Base-by-base conservation (phyloP, 2,113 vertebrate species). In the Piaya cayana region DNA sequence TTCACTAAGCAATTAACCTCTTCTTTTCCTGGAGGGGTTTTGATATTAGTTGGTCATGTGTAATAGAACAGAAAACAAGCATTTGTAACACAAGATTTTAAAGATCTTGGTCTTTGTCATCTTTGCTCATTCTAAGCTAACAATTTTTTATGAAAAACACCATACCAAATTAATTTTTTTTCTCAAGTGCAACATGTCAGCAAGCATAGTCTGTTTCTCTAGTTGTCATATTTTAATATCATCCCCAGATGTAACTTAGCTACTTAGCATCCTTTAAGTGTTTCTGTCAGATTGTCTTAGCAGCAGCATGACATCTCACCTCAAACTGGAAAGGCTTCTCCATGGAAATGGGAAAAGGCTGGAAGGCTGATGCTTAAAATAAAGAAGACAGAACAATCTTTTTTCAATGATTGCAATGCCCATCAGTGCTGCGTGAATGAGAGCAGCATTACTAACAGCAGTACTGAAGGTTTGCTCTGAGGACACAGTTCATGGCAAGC, bases 331-430 rank as follows among this genome's bases (percentile, higher is more conserved):
- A 94, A 91, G 56, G 52, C 12, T 95, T 3, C 36, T 87, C 71
- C 50, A 64, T n/a, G 23, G 68, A 93, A 88, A 91, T 82, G 37
- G 39, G 74, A 84, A 92, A 92, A 89, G 56, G 8, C 64, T 92
- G 85, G 76, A 89, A 93, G 69, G 59, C 53, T 84, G 63, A 87
- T 69, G 30, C 30, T 92, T 86, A 58, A 94, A 93, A 83, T 71
- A 49, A 96, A 78, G 87, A 87, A 80, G 65, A 91, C 18, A 70
- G 86, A 89, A 79, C 78, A 92, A 77, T 90, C 71, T 86, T 82
- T 92, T 63, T 90, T 62, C 68, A 92, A 69, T 78, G 68, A 91
- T 81, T 87, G 72, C 78, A 56, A 34, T 60, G 58, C 50, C 75
- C 64, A 63, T 91, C 79, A 83, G 70, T 42, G 79, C 64, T 62